Base-by-base conservation (phyloP, 2,888 invertebrate species). In the Apamea monoglypha region DNA sequence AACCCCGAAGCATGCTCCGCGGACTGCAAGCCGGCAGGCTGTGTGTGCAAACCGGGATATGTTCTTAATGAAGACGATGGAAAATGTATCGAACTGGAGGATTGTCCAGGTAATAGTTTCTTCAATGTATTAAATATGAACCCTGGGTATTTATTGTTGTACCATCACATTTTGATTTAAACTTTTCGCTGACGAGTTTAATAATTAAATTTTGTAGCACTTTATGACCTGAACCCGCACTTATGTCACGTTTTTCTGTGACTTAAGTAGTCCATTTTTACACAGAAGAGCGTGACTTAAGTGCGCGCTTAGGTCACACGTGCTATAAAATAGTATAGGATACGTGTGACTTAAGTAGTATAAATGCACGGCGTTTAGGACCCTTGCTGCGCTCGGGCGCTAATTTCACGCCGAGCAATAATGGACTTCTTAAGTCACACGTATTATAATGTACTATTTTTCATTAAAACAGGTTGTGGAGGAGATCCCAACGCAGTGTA, bases 401-500 rank as follows among this genome's bases (percentile, higher is more conserved):
- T 21, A 53, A 53, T 53, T 53, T 25, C 21, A 53, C 21, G 21
- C 21, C 53, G 8, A 21, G 53, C 7, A 53, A 8, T 53, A 53
- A 5, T 47, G 47, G 16, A 4, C 14, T 5, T 14, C 16, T 47
- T 44, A 14, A 50, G 16, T 53, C 50, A 21, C 21, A 21, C 53
- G 21, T 53, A 53, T 53, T 25, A 0, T 25, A 25, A 53, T 53
- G 53, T 53, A 53, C 53, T 25, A 53, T 36, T 36, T 56, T 56
- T 59, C 6, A n/a, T 6, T 67, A 25, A 32, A 73, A 66, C 25
- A 67, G 40, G 29, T 29, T 75, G 75, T 75, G 29, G 74, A 74
- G 75, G 70, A 18, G 53, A 76, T n/a, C 18, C 32, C 7, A 40
- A 78, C 40, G 81, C 78, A n/a, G n/a, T 16, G 1, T 71, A n/a